These are phyloP conservation scores for Hydriomena furcata DNA, from an alignment of 2,888 invertebrate species.

Conservation along the genomic window DNA sequence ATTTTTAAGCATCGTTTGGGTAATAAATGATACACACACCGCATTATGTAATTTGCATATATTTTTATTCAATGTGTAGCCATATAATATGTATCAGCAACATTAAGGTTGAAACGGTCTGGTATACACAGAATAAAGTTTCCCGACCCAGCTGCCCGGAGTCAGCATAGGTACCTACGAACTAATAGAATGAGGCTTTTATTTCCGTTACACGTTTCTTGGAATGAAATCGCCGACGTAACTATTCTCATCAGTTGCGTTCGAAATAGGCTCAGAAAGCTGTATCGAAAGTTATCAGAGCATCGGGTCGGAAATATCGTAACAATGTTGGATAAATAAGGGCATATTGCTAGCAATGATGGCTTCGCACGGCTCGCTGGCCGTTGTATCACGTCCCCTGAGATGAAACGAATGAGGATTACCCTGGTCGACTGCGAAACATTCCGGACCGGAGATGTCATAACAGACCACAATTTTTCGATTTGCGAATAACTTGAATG, in stretches of 20 bases:
- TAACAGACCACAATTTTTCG: conserved; percentile 37
- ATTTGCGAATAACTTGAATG: conserved; percentile 31
- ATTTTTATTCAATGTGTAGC: not conserved
- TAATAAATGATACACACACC: too few species aligned
- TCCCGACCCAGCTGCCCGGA: conserved; percentile 18
- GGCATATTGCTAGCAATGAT: conserved; percentile 64
- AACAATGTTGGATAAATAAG: conserved; percentile 68
- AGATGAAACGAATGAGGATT: conserved; percentile 64
- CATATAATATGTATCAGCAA: conserved; percentile 2
- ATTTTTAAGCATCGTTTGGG: too few species aligned
- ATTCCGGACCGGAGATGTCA: conserved; percentile 40
- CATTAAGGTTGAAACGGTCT: conserved; percentile 11
- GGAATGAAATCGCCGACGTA: conserved; percentile 46
- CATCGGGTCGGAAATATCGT: conserved; percentile 59
- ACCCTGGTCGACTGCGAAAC: conserved; percentile 57
- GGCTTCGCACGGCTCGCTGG: conserved; percentile 49
- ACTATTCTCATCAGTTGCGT: conserved; percentile 46
- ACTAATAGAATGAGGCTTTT: conserved; percentile 42
- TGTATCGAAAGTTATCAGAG: conserved; percentile 59
- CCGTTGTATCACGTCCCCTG: conserved; percentile 60
- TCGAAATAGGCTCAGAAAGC: conserved; percentile 46
- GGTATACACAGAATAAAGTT: conserved; percentile 19
- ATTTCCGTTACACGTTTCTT: conserved; percentile 50
- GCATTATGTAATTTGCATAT: too few species aligned
- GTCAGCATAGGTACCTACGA: conserved; percentile 17